Evolutionary conservation across 2,888 invertebrate genomes (phyloP), one percentile per base, ranked within the genome.

Genomic region (Cepaea hortensis): DNA sequence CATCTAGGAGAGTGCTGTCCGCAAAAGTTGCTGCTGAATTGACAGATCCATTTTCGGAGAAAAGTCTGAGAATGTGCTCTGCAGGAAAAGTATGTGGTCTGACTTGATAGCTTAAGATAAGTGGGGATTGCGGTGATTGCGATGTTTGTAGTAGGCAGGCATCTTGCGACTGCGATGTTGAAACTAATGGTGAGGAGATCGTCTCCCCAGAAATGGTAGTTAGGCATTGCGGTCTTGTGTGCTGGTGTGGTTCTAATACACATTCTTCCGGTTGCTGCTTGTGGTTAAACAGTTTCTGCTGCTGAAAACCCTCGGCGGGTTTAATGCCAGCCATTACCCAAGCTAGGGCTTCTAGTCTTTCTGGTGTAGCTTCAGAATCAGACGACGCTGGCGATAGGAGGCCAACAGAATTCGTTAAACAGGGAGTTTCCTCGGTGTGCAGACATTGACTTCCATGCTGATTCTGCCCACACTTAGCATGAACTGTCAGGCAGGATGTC

Each of bases 1-100:
- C 9, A 23, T 61, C 35, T 15, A 55, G 13, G 15, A 68, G 46
- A 15, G 23, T 20, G 23, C 13, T n/a, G 46, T 84, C 84, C 3
- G 65, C 20, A 35, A 77, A 76, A 61, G n/a, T 76, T 18, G 55
- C 61, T 3, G n/a, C 0, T 13, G n/a, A 4, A 55, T 68, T n/a
- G 3, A 4, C 77, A 18, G 48, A 9, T 7, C 55, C 80, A 9
- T 70, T 79, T 1, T 46, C 35, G 15, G 23, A 55, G 13, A 70
- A 15, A 20, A 68, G 13, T 20, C 48, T 70, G n/a, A 79, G 61
- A 70, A 72, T 85, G 72, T 85, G 62, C 55, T 23, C 15, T 13
- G 68, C 46, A 61, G 55, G 76, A 48, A 70, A 81, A 11, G 76
- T 23, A 48, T 84, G 62, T 35, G 76, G 77, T 84, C 48, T 13